Conservation (phyloP, 2,797 vertebrate species). For the Lepus townsendii region DNA sequence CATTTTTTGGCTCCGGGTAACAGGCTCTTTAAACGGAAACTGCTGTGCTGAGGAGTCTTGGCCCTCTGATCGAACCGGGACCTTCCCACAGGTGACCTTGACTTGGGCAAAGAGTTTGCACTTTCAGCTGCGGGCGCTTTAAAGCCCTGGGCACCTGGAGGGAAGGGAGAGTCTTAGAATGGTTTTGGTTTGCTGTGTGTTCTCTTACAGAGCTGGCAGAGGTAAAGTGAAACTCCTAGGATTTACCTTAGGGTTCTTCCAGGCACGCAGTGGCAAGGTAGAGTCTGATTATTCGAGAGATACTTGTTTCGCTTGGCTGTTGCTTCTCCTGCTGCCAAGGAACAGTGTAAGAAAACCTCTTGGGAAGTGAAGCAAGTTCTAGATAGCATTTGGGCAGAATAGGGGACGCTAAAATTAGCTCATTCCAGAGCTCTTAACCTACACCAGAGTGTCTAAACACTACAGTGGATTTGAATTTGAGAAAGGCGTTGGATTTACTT, state of each 20-base stretch:
- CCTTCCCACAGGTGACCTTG: slow-evolving; percentile 72
- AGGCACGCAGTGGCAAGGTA: slow-evolving; percentile 35
- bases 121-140: slow-evolving; percentile 27
- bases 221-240: slow-evolving; percentile 33
- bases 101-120: slow-evolving; percentile 27
- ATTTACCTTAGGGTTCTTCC: slow-evolving; percentile 42
- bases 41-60: slow-evolving; percentile 28
- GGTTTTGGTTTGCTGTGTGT: not conserved
- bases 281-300: slow-evolving; percentile 53
- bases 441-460: slow-evolving; percentile 62
- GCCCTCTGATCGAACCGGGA: slow-evolving; percentile 31
- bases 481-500: slow-evolving; percentile 57
- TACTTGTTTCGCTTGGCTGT: slow-evolving; percentile 66
- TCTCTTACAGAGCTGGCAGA: slow-evolving; percentile 4
- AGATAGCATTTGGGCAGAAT: slow-evolving; percentile 76
- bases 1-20: not conserved
- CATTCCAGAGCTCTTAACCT: slow-evolving; percentile 59
- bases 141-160: slow-evolving; percentile 30
- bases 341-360: slow-evolving; percentile 72
- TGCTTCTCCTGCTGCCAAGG: slow-evolving; percentile 65
- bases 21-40: slow-evolving; percentile 56
- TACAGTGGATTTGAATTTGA: slow-evolving; percentile 62
- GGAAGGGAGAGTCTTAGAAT: not conserved
- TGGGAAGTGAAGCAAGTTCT: slow-evolving; percentile 78
- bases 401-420: slow-evolving; percentile 81